Percentiles rank a stretch among this genome's conserved stretches.
phyloP scores from a whole-genome alignment of 2,797 vertebrate species.

The Monodelphis domestica region DNA sequence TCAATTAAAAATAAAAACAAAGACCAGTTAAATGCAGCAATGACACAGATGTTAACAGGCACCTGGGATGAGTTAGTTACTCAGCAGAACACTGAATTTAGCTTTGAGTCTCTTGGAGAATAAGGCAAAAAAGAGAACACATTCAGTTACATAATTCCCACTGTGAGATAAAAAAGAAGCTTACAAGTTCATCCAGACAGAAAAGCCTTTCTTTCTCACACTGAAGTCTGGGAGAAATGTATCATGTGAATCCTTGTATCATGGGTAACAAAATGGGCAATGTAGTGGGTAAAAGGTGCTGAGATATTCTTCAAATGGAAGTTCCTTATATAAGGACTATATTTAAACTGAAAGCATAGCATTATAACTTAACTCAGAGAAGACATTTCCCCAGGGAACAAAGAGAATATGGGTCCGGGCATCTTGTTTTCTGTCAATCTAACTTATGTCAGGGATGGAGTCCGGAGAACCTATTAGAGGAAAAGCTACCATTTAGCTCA shows the following conservation, averaged over 20 bases:
- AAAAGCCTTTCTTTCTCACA: constrained; percentile 41
- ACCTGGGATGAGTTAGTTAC: not conserved
- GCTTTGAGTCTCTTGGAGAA: constrained; percentile 55
- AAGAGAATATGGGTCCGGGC: not conserved
- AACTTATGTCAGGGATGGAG: not conserved
- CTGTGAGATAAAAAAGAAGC: constrained; percentile 45
- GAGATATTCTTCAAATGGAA: no score
- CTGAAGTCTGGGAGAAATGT: constrained; percentile 38
- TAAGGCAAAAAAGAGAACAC: constrained; percentile 60
- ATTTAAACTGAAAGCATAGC: no score
- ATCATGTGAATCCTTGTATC: not conserved
- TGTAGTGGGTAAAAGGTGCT: not conserved
- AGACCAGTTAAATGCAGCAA: not conserved
- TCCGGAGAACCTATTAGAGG: not conserved
- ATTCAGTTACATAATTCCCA: constrained; percentile 46
- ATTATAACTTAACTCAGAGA: not conserved
- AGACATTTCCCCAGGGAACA: not conserved
- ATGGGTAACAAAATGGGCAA: not conserved
- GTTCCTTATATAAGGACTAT: no score
- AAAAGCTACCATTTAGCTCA: not conserved
- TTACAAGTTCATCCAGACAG: constrained; percentile 50
- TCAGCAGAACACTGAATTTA: constrained; percentile 40
- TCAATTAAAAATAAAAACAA: not conserved
- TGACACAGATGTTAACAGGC: not conserved
- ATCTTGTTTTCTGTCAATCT: not conserved